These are phyloP conservation scores for Uropsilus gracilis DNA, from an alignment of 2,113 vertebrate species.

Conservation along the genomic window DNA sequence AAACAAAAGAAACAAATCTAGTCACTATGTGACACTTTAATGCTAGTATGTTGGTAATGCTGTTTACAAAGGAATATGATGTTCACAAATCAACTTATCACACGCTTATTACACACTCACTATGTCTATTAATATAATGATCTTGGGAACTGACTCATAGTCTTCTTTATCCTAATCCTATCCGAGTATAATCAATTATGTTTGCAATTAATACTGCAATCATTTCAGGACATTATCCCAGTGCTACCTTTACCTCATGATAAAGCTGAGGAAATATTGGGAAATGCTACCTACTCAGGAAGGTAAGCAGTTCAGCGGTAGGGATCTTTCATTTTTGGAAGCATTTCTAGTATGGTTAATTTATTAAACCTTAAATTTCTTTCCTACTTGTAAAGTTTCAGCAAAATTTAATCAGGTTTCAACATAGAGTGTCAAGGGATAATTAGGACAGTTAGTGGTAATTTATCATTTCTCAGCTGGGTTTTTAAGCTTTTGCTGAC, in stretches of 20 bases:
- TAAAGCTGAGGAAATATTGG: constrained; percentile 57
- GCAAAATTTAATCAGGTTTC: constrained; percentile 82
- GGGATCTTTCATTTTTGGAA: neutral
- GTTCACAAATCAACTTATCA: constrained; percentile 82
- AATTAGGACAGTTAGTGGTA: constrained; percentile 83
- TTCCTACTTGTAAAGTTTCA: constrained; percentile 80
- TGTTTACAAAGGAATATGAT: constrained; percentile 48
- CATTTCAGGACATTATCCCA: constrained; percentile 81
- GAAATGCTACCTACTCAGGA: neutral
- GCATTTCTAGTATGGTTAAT: constrained; percentile 71
- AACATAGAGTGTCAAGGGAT: constrained; percentile 78
- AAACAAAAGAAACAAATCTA: constrained; percentile 81
- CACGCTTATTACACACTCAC: constrained; percentile 81
- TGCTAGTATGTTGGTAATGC: constrained; percentile 45
- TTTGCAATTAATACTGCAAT: constrained; percentile 88
- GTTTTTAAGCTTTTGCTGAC: constrained; percentile 74
- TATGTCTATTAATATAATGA: constrained; percentile 86
- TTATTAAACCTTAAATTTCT: constrained; percentile 75
- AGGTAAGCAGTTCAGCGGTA: constrained; percentile 73
- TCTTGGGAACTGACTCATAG: constrained; percentile 86
- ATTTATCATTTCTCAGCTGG: constrained; percentile 83
- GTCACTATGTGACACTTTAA: constrained; percentile 73
- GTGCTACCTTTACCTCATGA: constrained; percentile 70
- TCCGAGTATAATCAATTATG: constrained; percentile 87
- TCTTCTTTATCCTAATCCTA: constrained; percentile 86